These are phyloP conservation scores for Monochamus alternatus DNA, from an alignment of 2,888 invertebrate species.

Conservation along the genomic window DNA sequence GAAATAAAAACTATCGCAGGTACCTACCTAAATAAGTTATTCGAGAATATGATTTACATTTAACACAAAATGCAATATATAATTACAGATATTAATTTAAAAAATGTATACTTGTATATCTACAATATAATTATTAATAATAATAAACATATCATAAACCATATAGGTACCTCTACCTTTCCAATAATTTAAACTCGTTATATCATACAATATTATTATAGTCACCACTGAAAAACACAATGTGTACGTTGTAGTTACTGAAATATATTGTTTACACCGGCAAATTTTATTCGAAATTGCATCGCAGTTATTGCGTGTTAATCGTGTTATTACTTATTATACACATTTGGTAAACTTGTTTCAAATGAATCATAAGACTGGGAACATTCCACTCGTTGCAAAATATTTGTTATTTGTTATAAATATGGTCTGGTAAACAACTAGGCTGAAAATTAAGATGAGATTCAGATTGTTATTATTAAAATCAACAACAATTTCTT, in stretches of 20 bases:
- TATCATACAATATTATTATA: not conserved
- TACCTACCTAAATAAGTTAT: too few relatives aligned
- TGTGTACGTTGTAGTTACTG: too few relatives aligned
- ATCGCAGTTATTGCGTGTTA: not conserved
- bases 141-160: too few relatives aligned
- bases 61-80: too few relatives aligned
- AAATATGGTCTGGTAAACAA: conserved; percentile 31
- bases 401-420: conserved; percentile 11
- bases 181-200: too few relatives aligned
- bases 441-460: conserved; percentile 15
- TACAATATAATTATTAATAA: too few relatives aligned
- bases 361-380: conserved; percentile 30
- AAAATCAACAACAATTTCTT: conserved; percentile 11
- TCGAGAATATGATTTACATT: too few relatives aligned
- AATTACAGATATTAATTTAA: too few relatives aligned
- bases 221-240: not conserved
- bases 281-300: conserved; percentile 14
- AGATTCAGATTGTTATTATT: not conserved
- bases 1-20: too few relatives aligned
- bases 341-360: conserved; percentile 28
- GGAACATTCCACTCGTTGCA: conserved; percentile 14
- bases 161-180: too few relatives aligned
- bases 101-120: too few relatives aligned
- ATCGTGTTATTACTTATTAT: not conserved
- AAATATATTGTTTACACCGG: not conserved